Evolutionary conservation across 2,888 invertebrate genomes (phyloP), one percentile per base, ranked within the genome.

Genomic region (Falcaria lacertinaria): DNA sequence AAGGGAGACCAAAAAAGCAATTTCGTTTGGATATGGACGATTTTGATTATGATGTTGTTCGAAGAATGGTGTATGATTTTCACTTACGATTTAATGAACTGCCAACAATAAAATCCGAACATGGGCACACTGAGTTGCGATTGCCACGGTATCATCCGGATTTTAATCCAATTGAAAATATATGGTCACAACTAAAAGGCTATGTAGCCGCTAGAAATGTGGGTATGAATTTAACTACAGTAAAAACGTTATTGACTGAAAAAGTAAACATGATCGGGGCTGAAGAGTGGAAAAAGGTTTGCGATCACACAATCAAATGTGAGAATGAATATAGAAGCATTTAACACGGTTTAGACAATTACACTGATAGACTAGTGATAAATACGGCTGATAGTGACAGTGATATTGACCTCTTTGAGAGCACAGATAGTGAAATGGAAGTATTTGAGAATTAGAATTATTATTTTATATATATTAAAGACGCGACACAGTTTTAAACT

Each of bases 161-260:
- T 43, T 47, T 42, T 36, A 46, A 45, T 45, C 38, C 44, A 13
- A 44, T 46, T 44, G 42, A 22, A 45, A 48, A 44, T 42, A 44
- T 48, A 38, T 48, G 46, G 45, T 47, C 45, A 33, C 44, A 50
- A 45, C 37, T 50, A 13, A 50, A 47, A 41, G 32, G 36, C 5
- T 39, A 39, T 39, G 37, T 45, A 41, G 45, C 39, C 40, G n/a
- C 40, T 17, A 48, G 25, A 48, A 39, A 40, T 34, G 35, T 41
- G 28, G 34, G 14, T 15, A 42, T 42, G 40, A 34, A 37, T 41
- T 34, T 33, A 41, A 44, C 44, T 32, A 34, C 45, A 41, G 38
- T 45, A 25, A 45, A 43, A 43, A 40, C 11, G 15, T 16, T 38
- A 37, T 15, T 46, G 19, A 32, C 36, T 22, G 46, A 47, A 43